Evolutionary conservation across 2,888 invertebrate species (phyloP), one percentile per base, ranked within the genome.

Genomic region (Gymnosoma rotundatum): DNA sequence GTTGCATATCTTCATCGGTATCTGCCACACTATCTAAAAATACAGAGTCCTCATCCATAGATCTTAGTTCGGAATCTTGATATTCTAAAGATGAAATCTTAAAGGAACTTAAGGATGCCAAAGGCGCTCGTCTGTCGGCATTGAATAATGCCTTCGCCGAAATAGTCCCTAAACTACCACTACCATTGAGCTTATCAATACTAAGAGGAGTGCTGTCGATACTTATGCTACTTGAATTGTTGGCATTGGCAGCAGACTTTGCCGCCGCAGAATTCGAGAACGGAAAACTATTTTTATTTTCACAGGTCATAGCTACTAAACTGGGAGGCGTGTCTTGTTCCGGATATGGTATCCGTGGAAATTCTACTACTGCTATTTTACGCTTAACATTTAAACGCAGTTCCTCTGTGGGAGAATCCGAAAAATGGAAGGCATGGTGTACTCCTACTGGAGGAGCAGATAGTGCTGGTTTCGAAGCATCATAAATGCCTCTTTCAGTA

Each of bases 1-100:
- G 96, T 89, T 96, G 96, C 88, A 96, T 95, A 89, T 97, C 97
- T 89, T 96, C 96, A 90, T 97, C 97, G 18, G 97, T 97, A 88
- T 96, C 96, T 86, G 93, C 93, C 48, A 92, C 93, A 83, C 95
- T 95, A 89, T 96, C 95, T 78, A 95, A 93, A 91, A 97, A 97
- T 80, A 97, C 96, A 21, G 97, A 96, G 91, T 97, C 97, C 91
- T 97, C 97, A 70, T 96, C 95, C 18, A 95, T 95, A 21, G 95
- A 96, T 83, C 94, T 94, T 86, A 95, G 93, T 89, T 96, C 96
- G 88, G 95, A 94, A 89, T 96, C 96, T 64, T 94, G 94, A 85
- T 94, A 94, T 88, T 94, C 94, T 85, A 95, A 93, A 50, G 94
- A 95, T 42, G 95, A 95, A 86, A 95, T 95, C 86, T 95, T 95